A percentile compares a stretch with the other conserved stretches of the same genome.
These are phyloP conservation scores for Platalea minor DNA, from an alignment of 2,797 vertebrate species.

Conservation along the genomic window DNA sequence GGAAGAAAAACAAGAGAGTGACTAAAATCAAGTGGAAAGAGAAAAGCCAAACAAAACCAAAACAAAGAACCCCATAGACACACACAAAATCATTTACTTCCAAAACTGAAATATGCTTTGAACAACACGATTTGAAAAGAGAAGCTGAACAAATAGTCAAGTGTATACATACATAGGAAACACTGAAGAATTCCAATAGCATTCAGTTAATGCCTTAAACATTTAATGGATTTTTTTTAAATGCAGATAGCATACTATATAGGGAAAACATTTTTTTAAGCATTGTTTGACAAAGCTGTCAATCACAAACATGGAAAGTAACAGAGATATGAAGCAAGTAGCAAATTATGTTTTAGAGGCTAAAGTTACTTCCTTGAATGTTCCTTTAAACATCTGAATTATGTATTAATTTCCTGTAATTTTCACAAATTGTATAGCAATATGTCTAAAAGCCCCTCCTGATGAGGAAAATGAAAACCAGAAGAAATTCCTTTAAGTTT, in stretches of 20 bases:
- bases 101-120: neutral
- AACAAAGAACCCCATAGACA: neutral
- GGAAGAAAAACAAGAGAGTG: neutral
- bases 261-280: neutral
- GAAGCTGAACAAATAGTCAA: neutral
- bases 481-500: neutral
- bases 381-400: neutral
- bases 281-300: neutral
- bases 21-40: neutral
- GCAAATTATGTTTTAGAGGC: neutral
- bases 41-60: neutral
- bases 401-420: neutral
- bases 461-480: neutral
- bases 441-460: neutral
- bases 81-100: neutral
- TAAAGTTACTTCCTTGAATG: neutral
- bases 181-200: neutral
- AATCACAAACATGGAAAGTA: neutral
- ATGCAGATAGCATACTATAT: neutral
- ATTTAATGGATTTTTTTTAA: neutral
- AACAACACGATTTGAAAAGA: neutral
- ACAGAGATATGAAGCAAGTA: neutral
- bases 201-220: neutral
- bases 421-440: neutral
- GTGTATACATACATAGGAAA: neutral